These are phyloP conservation scores for Hypomecis punctinalis DNA, from an alignment of 2,888 invertebrate species.

Conservation along the genomic window DNA sequence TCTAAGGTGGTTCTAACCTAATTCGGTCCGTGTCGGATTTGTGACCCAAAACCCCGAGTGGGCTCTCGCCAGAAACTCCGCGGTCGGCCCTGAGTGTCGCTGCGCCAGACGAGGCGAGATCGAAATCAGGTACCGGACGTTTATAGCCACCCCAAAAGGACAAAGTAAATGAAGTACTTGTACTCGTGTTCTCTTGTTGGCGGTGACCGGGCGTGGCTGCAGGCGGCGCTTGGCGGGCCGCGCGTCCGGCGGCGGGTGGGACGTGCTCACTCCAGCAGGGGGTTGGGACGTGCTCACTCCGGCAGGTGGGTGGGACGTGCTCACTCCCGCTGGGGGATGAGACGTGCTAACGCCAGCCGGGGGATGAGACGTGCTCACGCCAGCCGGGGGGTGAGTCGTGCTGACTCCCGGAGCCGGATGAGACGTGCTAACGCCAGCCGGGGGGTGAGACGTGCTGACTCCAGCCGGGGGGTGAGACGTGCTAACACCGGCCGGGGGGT, in stretches of 20 bases:
- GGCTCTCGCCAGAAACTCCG: too few species aligned
- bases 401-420: slow-evolving; percentile 54
- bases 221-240: slow-evolving; percentile 73
- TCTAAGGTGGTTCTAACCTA: too few species aligned
- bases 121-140: too few species aligned
- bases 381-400: slow-evolving; percentile 49
- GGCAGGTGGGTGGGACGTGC: slow-evolving; percentile 55
- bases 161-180: slow-evolving; percentile 65
- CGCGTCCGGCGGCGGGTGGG: slow-evolving; percentile 69
- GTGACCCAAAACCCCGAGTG: too few species aligned
- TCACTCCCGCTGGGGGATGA: slow-evolving; percentile 53
- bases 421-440: slow-evolving; percentile 54
- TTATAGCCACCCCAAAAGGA: too few species aligned
- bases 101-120: too few species aligned
- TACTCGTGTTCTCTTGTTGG: slow-evolving; percentile 84
- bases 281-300: slow-evolving; percentile 59
- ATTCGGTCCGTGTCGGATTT: too few species aligned
- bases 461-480: slow-evolving; percentile 48
- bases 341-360: slow-evolving; percentile 61
- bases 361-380: slow-evolving; percentile 59
- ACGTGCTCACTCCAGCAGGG: slow-evolving; percentile 58
- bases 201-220: slow-evolving; percentile 73
- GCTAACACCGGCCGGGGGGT: slow-evolving; percentile 4
- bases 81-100: too few species aligned
- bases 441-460: slow-evolving; percentile 60